A percentile compares a stretch with the other conserved stretches of the same genome.
Conservation (phyloP, 2,888 invertebrate genomes). For the Aelia acuminata region DNA sequence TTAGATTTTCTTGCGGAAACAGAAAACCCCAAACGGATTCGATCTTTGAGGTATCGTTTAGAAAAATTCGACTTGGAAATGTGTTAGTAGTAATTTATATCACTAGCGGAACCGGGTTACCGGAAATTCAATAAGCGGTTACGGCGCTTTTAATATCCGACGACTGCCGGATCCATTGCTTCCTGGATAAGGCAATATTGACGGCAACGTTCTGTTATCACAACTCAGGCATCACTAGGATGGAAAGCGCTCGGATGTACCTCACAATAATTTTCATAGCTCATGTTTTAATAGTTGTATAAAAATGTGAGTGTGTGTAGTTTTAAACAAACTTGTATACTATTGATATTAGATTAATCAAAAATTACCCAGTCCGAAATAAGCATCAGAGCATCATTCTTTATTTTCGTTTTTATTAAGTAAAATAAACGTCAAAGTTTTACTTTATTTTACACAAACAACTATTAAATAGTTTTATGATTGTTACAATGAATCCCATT, state of each 20-base stretch:
- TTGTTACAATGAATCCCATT: no score
- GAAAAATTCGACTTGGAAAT: background rate
- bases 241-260: background rate
- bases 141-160: slow-evolving; percentile 20
- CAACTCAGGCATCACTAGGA: background rate
- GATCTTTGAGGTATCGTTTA: background rate
- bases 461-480: no score
- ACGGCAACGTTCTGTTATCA: background rate
- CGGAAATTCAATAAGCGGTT: slow-evolving; percentile 32
- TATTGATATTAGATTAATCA: no score
- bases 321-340: no score
- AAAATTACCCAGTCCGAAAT: no score
- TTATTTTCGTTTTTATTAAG: no score
- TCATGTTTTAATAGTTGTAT: no score
- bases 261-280: background rate
- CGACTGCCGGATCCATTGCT: background rate
- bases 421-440: no score
- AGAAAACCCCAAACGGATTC: background rate
- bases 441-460: no score
- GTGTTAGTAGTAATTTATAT: background rate
- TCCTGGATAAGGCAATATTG: background rate
- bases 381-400: no score
- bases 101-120: background rate
- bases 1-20: background rate
- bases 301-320: no score